Conservation (phyloP, 2,113 vertebrate genomes). For the Cryptomyrus ogoouensis region DNA sequence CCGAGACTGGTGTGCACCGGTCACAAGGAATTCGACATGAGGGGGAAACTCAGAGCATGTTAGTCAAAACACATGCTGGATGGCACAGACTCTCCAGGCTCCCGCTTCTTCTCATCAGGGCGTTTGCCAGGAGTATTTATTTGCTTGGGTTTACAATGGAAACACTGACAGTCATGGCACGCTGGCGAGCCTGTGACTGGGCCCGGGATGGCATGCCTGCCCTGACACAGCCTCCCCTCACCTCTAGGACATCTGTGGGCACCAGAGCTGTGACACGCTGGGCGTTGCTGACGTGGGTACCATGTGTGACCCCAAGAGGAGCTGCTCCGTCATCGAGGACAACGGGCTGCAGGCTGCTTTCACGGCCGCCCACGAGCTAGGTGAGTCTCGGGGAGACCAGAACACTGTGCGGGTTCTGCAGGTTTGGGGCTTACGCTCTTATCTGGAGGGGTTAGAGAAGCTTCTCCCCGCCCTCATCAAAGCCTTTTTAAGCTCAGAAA, state of each 20-base stretch:
- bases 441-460: too few species aligned
- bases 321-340: slow-evolving; percentile 90
- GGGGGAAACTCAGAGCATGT: slow-evolving; percentile 28
- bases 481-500: not conserved
- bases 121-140: slow-evolving; percentile 39
- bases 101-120: slow-evolving; percentile 28
- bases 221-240: not conserved
- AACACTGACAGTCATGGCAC: slow-evolving; percentile 40
- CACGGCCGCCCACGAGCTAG: slow-evolving; percentile 88
- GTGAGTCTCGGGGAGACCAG: slow-evolving; percentile 43
- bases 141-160: slow-evolving; percentile 43
- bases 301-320: slow-evolving; percentile 89
- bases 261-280: slow-evolving; percentile 82
- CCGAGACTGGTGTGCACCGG: slow-evolving; percentile 29
- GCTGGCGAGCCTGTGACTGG: slow-evolving; percentile 14
- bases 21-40: slow-evolving; percentile 25
- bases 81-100: slow-evolving; percentile 26
- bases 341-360: slow-evolving; percentile 88
- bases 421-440: not conserved
- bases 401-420: too few species aligned
- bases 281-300: slow-evolving; percentile 87
- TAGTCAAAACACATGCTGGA: slow-evolving; percentile 30
- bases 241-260: slow-evolving; percentile 83
- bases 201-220: not conserved
- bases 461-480: not conserved